phyloP scores from a whole-genome alignment of 1,140 invertebrate genomes.

The Diabrotica undecimpunctata region DNA sequence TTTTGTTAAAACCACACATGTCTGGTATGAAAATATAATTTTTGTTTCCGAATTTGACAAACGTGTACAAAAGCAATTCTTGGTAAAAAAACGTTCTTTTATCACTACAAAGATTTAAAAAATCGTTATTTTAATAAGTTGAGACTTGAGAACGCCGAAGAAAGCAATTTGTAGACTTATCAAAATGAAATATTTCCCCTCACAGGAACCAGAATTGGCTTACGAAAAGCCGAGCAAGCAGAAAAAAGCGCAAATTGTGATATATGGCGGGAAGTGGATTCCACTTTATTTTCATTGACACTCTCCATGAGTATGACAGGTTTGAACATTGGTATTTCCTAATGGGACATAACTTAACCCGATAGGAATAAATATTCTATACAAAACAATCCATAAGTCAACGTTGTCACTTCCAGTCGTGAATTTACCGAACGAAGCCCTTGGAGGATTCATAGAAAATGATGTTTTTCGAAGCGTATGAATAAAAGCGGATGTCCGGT shows the following conservation, averaged over 20 bases:
- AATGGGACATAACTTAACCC: conserved; percentile 14
- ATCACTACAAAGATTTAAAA: too few relatives aligned
- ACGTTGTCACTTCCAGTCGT: not conserved
- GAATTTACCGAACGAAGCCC: not conserved
- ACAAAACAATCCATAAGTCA: conserved; percentile 3
- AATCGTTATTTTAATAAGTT: too few relatives aligned
- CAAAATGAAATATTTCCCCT: conserved; percentile 8
- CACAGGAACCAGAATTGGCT: not conserved
- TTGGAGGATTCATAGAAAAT: not conserved
- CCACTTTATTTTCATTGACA: conserved; percentile 13
- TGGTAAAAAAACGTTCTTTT: too few relatives aligned
- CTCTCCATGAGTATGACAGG: conserved; percentile 14
- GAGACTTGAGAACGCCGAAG: too few relatives aligned
- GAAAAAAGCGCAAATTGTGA: conserved; percentile 11
- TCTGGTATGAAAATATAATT: too few relatives aligned
- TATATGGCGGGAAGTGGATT: conserved; percentile 12
- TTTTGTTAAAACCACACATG: too few relatives aligned
- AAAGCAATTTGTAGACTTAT: too few relatives aligned
- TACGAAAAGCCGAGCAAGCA: conserved; percentile 1
- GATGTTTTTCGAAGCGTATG: not conserved
- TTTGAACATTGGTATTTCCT: conserved; percentile 18
- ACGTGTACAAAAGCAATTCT: too few relatives aligned
- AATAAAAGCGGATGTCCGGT: not conserved
- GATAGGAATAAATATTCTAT: conserved; percentile 8
- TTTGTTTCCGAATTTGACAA: too few relatives aligned